These are phyloP conservation scores for Macrophya annulata DNA, from an alignment of 2,888 invertebrate genomes.

Conservation along the genomic window DNA sequence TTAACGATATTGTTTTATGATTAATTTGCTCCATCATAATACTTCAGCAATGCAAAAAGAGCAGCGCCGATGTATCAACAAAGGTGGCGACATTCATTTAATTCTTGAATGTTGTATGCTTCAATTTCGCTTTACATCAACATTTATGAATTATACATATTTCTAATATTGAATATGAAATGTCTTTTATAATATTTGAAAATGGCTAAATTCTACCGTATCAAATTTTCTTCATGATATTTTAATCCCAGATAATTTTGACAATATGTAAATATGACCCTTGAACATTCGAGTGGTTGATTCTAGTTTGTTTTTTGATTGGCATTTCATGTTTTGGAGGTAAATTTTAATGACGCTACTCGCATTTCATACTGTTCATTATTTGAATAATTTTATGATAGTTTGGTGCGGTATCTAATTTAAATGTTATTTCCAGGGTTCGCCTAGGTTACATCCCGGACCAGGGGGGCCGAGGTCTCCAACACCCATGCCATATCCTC, in stretches of 20 bases:
- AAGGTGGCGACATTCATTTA: background rate
- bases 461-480: constrained; percentile 78
- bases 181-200: background rate
- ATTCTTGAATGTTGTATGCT: background rate
- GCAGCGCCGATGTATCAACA: background rate
- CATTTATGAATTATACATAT: background rate
- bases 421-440: constrained; percentile 69
- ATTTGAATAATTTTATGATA: background rate
- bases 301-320: background rate
- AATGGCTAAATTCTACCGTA: background rate
- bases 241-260: background rate
- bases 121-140: background rate
- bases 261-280: background rate
- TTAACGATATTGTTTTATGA: background rate
- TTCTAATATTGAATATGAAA: constrained; percentile 2
- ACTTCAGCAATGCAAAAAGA: background rate
- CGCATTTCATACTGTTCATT: background rate
- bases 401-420: constrained; percentile 1
- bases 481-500: constrained; percentile 78
- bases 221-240: background rate
- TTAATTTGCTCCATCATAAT: background rate
- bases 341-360: background rate
- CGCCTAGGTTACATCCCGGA: constrained; percentile 77
- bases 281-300: background rate
- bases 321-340: background rate